phyloP scores from a whole-genome alignment of 2,797 vertebrate genomes.

The Protosalanx chinensis region DNA sequence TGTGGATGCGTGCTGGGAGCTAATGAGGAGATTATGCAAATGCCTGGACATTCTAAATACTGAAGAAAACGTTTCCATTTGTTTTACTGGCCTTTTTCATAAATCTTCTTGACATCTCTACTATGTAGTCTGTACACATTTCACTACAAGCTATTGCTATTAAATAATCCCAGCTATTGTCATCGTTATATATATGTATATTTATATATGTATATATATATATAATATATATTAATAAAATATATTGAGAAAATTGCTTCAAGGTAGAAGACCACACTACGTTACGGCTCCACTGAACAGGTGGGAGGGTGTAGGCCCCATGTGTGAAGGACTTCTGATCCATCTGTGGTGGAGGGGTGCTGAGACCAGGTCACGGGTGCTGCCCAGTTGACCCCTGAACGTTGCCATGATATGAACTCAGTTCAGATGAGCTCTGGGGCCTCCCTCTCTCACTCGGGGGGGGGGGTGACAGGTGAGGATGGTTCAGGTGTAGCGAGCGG shows the following conservation, averaged over 20 bases:
- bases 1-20: conserved; percentile 47
- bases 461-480: conserved; percentile 38
- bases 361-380: conserved; percentile 53
- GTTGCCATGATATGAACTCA: conserved; percentile 30
- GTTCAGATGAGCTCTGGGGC: conserved; percentile 34
- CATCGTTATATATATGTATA: conserved; percentile 76
- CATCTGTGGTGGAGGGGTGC: conserved; percentile 41
- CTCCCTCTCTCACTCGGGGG: conserved; percentile 37
- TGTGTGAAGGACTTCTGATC: conserved; percentile 45
- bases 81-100: conserved; percentile 86
- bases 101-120: conserved; percentile 77
- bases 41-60: conserved; percentile 47
- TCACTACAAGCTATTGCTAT: conserved; percentile 96
- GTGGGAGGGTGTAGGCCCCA: conserved; percentile 56
- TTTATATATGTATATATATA: conserved; percentile 76
- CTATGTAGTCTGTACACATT: conserved; percentile 85
- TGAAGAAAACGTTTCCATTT: conserved; percentile 55
- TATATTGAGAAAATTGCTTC: conserved; percentile 76
- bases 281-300: conserved; percentile 70
- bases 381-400: conserved; percentile 48
- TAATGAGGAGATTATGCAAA: conserved; percentile 69
- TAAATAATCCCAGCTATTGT: conserved; percentile 86
- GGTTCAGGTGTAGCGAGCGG: conserved; percentile 38
- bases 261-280: conserved; percentile 75
- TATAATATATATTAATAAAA: conserved; percentile 82